Evolutionary conservation across 1,140 invertebrate genomes (phyloP), one percentile per base, ranked within the genome.

Genomic region (Armadillidium nasatum): DNA sequence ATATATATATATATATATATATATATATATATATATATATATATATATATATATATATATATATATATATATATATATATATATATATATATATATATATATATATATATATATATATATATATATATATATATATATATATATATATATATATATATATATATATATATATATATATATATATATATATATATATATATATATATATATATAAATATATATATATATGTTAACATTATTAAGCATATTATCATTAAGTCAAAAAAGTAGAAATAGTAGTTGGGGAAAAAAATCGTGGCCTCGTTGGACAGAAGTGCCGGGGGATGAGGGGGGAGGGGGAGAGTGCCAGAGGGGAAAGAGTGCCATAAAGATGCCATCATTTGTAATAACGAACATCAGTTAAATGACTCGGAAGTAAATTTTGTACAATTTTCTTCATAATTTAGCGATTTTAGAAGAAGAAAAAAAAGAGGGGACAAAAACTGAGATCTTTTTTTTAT

Each of bases 371-470:
- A 60, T 60, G 50, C 50, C 50, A 60, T 60, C 50, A 60, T 15
- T 60, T 60, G 50, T 60, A 60, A 60, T 60, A 60, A 60, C 50
- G 50, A 60, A 60, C 50, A 60, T 60, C 50, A 60, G 50, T 60
- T 60, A 60, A 60, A 60, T 60, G 50, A 60, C 50, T 13, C 19
- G 50, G 50, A 60, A 60, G 50, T 19, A 60, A 60, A 60, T 60
- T 60, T 60, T 60, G 50, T 13, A 60, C 50, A 60, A 60, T 60
- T 60, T 60, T 60, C 50, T 60, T 60, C 50, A 60, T 60, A 60
- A 60, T 60, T 60, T 60, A 60, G 19, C 50, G 50, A 60, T 60
- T 60, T 60, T 19, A 60, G 50, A 60, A 33, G 33, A 33, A 33
- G 33, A 33, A 33, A 33, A 33, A 33, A 33, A 33, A 33, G 6